Conservation (phyloP, 2,113 vertebrate genomes). For the Cebus imitator region DNA sequence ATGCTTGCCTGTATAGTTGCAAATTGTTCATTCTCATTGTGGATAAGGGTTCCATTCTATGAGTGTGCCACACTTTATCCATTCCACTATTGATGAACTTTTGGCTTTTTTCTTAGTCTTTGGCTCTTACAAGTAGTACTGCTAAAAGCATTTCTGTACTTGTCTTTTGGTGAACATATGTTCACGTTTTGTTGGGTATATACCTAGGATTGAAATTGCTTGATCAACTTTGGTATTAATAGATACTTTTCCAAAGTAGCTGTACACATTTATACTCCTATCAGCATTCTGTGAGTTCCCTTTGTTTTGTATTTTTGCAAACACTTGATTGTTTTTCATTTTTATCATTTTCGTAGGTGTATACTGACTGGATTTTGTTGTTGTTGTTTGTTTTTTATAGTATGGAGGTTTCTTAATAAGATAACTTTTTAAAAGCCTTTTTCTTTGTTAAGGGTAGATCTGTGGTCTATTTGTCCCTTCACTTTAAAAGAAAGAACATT, state of each 20-base stretch:
- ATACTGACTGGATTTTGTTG: not conserved
- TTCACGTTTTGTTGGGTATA: not conserved
- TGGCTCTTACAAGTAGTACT: not conserved
- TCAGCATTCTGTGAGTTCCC: not conserved
- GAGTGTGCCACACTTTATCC: not conserved
- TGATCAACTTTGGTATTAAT: not conserved
- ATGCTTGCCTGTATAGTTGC: not conserved
- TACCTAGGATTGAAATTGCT: not conserved
- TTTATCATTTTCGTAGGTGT: not conserved
- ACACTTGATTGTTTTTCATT: not conserved
- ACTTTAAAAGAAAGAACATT: conserved; percentile 1
- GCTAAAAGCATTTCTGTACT: not conserved
- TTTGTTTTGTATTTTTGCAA: not conserved
- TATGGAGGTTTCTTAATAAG: not conserved
- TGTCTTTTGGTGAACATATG: not conserved
- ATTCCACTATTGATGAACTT: not conserved
- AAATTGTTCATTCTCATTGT: not conserved
- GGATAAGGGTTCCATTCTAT: not conserved
- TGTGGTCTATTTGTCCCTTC: not conserved
- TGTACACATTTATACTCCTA: not conserved
- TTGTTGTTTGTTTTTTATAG: not conserved
- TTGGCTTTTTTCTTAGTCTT: not conserved
- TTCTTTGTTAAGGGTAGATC: not conserved
- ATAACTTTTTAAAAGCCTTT: not conserved
- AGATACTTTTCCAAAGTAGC: not conserved